Conservation (phyloP, 2,113 vertebrate species). For the Eudyptes chrysolophus region DNA sequence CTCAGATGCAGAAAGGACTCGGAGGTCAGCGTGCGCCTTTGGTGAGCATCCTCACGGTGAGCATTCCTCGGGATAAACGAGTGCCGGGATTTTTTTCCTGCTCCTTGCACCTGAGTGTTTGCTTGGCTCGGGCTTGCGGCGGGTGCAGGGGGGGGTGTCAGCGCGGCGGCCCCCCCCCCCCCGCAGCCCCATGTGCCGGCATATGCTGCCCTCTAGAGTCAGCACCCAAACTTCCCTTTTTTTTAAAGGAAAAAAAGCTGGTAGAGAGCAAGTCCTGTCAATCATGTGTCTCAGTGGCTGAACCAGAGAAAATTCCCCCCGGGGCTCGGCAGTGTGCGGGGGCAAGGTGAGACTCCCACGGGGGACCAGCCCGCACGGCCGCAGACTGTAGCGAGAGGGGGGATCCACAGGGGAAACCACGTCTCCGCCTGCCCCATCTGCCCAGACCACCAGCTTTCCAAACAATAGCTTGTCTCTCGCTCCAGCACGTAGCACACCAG, state of each 20-base stretch:
- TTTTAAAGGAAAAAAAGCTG: neutral
- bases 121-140: accelerated
- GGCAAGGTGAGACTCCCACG: neutral
- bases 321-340: neutral
- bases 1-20: neutral
- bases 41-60: neutral
- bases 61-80: neutral
- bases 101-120: neutral
- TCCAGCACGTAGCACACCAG: neutral
- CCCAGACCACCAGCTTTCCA: neutral
- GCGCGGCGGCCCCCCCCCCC: no score
- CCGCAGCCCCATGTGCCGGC: slow-evolving; percentile 26
- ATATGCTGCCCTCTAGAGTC: slow-evolving; percentile 71
- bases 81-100: neutral
- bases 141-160: neutral
- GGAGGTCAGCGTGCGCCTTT: neutral
- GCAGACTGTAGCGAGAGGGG: neutral
- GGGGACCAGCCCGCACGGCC: neutral
- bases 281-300: neutral
- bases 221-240: neutral
- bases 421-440: neutral
- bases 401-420: accelerated
- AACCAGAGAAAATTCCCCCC: neutral
- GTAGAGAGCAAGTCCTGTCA: neutral
- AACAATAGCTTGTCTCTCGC: accelerated